phyloP scores from a whole-genome alignment of 2,888 invertebrate genomes.

The Megastigmus dorsalis region DNA sequence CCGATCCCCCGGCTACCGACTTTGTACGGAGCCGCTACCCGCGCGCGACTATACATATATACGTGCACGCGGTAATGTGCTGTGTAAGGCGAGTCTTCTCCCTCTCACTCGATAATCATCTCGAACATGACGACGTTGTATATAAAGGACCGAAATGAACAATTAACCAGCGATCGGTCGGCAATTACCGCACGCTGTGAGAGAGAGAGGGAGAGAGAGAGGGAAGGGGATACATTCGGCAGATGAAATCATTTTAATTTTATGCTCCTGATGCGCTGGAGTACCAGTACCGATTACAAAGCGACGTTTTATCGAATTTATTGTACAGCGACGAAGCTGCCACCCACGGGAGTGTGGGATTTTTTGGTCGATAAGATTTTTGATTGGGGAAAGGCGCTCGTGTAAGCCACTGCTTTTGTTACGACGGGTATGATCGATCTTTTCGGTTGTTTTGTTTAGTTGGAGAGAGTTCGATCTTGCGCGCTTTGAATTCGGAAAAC shows the following conservation, averaged over 20 bases:
- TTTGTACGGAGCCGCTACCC: conserved; percentile 12
- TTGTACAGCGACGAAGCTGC: neutral
- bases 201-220: neutral
- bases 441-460: no score
- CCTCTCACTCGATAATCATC: conserved; percentile 41
- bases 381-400: no score
- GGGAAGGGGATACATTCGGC: neutral
- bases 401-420: no score
- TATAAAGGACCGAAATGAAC: conserved; percentile 40
- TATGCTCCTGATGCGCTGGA: conserved; percentile 20
- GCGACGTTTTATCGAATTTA: conserved; percentile 29
- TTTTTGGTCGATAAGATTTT: conserved; percentile 16
- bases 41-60: no score
- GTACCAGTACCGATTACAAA: conserved; percentile 3
- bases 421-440: no score
- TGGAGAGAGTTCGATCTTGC: no score
- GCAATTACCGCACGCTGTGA: conserved; percentile 42
- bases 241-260: conserved; percentile 37
- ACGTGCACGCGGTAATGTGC: conserved; percentile 42
- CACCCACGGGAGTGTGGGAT: conserved; percentile 26
- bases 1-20: conserved; percentile 41
- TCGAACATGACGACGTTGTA: conserved; percentile 48
- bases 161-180: conserved; percentile 36
- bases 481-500: no score
- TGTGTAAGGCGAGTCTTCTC: conserved; percentile 35